A percentile compares a stretch with the other conserved stretches of the same genome.
Conservation (phyloP, 1,140 invertebrate species). For the Zophobas atratus region DNA sequence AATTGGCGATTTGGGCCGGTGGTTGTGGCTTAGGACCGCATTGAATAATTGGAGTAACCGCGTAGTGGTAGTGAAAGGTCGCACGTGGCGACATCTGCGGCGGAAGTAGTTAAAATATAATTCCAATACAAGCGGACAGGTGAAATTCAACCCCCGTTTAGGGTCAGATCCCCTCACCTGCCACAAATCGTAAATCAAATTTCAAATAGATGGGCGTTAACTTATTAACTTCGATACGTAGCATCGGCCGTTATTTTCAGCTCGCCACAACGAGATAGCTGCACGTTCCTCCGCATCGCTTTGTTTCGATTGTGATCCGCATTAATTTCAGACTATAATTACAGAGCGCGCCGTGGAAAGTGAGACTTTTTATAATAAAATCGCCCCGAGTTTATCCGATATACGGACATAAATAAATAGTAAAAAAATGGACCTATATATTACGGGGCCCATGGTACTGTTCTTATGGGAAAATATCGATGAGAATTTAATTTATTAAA, state of each 20-base stretch:
- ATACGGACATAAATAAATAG: conserved; percentile 64
- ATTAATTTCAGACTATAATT: conserved; percentile 66
- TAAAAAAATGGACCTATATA: conserved; percentile 66
- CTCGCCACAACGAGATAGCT: conserved; percentile 41
- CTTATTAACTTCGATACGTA: conserved; percentile 66
- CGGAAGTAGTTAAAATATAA: conserved; percentile 66
- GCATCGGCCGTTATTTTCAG: conserved; percentile 49
- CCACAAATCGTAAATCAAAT: conserved; percentile 68
- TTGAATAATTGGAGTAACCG: conserved; percentile 25
- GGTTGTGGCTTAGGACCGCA: background rate
- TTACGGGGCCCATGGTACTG: conserved; percentile 58
- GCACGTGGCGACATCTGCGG: conserved; percentile 57
- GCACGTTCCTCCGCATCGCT: conserved; percentile 59
- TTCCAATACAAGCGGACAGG: conserved; percentile 63
- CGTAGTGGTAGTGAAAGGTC: conserved; percentile 28
- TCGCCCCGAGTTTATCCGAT: conserved; percentile 61
- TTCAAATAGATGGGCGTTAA: conserved; percentile 68
- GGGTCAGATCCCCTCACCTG: conserved; percentile 60
- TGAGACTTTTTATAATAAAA: conserved; percentile 67
- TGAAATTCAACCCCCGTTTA: conserved; percentile 60
- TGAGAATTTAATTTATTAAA: conserved; percentile 67
- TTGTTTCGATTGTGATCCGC: conserved; percentile 61
- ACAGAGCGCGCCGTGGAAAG: conserved; percentile 65
- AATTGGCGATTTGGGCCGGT: conserved; percentile 31
- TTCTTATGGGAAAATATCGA: conserved; percentile 64